phyloP scores from a whole-genome alignment of 2,888 invertebrate species.

The Sesamia inferens region DNA sequence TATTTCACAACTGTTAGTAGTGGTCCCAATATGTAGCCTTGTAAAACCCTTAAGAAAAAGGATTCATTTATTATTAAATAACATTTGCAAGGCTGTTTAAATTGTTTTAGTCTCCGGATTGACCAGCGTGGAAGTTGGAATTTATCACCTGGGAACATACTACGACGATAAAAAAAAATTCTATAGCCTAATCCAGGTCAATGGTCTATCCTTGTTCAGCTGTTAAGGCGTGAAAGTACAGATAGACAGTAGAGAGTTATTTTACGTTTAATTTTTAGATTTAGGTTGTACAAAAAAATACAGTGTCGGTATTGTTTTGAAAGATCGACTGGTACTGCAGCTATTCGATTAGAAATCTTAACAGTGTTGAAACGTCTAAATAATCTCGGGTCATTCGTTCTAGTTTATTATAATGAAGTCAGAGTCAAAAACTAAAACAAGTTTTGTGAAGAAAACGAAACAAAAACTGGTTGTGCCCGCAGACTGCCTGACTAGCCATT shows the following conservation, averaged over 20 bases:
- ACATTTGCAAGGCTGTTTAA: neutral
- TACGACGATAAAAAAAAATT: neutral
- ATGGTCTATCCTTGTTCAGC: neutral
- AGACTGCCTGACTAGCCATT: neutral
- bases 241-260: neutral
- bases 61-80: neutral
- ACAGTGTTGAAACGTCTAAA: conserved; percentile 14
- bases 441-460: neutral
- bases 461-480: neutral
- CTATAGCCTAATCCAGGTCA: neutral
- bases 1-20: neutral
- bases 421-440: neutral
- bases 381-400: conserved; percentile 6
- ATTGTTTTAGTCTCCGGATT: neutral
- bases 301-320: neutral
- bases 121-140: neutral
- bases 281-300: neutral
- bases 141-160: neutral
- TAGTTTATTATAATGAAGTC: neutral
- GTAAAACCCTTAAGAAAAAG: neutral
- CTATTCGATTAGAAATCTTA: conserved; percentile 31
- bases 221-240: neutral
- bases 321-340: neutral
- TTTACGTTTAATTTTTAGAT: neutral
- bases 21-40: neutral